Percentiles rank a stretch among this genome's conserved stretches.
phyloP scores from a whole-genome alignment of 2,113 vertebrate species.

The Eclectus roratus region DNA sequence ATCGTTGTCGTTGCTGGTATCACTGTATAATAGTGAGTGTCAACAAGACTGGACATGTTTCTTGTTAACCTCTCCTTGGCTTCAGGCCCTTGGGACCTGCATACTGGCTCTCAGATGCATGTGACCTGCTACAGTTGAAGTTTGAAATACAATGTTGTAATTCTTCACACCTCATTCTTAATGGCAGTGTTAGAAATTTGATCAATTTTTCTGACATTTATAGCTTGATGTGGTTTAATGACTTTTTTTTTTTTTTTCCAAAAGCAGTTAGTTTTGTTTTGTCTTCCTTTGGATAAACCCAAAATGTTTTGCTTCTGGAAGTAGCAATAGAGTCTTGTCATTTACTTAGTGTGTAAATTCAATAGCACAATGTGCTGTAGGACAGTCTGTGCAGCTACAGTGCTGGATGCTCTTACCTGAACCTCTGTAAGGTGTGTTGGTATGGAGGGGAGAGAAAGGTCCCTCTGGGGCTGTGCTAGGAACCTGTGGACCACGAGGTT shows the following conservation, averaged over 20 bases:
- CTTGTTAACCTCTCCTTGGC: not conserved
- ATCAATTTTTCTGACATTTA: not conserved
- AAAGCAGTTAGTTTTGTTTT: not conserved
- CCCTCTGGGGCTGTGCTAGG: not conserved
- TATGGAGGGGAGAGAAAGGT: not conserved
- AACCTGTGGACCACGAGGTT: not conserved
- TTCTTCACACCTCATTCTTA: not conserved
- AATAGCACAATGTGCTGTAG: fast-evolving
- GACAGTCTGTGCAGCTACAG: not conserved
- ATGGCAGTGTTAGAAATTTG: fast-evolving
- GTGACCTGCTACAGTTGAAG: not conserved
- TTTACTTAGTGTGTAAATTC: not conserved
- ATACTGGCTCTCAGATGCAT: not conserved
- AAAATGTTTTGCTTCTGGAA: not conserved
- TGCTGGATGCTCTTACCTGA: not conserved
- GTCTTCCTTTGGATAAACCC: not conserved
- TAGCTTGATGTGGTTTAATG: not conserved
- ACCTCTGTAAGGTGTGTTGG: not conserved
- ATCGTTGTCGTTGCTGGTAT: not conserved
- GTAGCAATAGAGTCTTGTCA: not conserved
- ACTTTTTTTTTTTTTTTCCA: not conserved
- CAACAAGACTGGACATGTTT: conserved; percentile 35
- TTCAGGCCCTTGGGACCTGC: not conserved
- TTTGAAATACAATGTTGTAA: not conserved
- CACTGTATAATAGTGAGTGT: not conserved